phyloP scores from a whole-genome alignment of 2,113 vertebrate species.

The Caloenas nicobarica region DNA sequence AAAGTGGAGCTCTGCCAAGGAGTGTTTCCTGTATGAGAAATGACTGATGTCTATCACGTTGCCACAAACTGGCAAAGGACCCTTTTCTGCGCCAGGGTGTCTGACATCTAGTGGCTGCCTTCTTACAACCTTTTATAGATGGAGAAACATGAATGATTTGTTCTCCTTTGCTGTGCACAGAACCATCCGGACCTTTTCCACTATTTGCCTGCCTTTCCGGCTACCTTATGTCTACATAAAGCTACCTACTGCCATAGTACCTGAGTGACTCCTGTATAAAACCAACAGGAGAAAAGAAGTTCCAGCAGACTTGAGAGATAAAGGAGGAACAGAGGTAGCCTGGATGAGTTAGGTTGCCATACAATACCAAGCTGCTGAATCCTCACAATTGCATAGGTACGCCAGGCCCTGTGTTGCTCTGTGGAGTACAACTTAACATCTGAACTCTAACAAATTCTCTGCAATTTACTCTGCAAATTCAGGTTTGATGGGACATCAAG shows the following conservation, averaged over 20 bases:
- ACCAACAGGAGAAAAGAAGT: background rate
- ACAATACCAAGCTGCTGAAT: background rate
- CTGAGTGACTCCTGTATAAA: background rate
- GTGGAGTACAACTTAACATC: background rate
- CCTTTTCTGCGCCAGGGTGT: background rate
- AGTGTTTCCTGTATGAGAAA: background rate
- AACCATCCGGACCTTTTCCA: background rate
- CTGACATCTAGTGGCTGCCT: background rate
- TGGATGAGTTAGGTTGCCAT: background rate
- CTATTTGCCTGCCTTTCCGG: background rate
- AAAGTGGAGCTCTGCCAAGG: background rate
- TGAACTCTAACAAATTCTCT: background rate
- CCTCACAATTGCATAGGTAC: background rate
- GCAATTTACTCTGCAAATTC: background rate
- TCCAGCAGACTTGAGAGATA: background rate
- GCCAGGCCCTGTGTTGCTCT: background rate
- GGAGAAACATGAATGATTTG: background rate
- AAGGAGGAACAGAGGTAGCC: background rate
- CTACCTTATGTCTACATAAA: background rate
- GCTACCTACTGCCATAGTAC: background rate
- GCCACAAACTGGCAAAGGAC: background rate
- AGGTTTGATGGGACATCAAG: background rate
- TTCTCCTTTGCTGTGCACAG: background rate
- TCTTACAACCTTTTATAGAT: background rate
- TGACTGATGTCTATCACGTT: background rate